Evolutionary conservation across 2,113 vertebrate genomes (phyloP).

Genomic region (Python bivittatus): DNA sequence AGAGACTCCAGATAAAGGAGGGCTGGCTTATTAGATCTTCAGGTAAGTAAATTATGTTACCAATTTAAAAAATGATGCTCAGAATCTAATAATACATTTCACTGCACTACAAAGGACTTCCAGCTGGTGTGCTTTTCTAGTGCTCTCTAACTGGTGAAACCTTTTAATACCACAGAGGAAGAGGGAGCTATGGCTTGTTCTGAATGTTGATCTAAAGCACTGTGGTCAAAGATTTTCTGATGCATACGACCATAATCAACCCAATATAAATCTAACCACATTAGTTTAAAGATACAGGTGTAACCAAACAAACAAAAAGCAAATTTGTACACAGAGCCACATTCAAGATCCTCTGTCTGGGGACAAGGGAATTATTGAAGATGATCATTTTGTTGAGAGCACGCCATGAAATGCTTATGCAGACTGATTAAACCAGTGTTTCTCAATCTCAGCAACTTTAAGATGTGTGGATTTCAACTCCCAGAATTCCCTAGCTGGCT

Average conservation of each 20-base stretch:
- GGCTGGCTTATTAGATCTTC: background rate
- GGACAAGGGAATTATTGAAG: background rate
- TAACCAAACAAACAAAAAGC: background rate
- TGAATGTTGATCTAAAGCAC: background rate
- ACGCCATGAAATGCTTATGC: slow-evolving; percentile 24
- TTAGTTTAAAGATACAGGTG: background rate
- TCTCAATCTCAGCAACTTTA: background rate
- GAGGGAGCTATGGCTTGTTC: background rate
- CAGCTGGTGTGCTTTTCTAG: background rate
- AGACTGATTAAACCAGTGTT: background rate
- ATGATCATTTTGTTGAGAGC: background rate
- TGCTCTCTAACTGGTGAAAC: background rate
- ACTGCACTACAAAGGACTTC: background rate
- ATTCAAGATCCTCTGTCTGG: background rate
- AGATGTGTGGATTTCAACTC: background rate
- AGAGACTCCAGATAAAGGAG: background rate
- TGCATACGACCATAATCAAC: background rate
- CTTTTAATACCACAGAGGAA: background rate
- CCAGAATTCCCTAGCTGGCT: background rate
- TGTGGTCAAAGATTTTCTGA: background rate
- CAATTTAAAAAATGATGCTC: background rate
- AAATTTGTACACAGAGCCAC: background rate
- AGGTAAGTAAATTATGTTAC: background rate
- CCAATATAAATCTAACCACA: background rate
- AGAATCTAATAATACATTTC: background rate